Percentiles rank a stretch among this genome's conserved stretches.
These are phyloP conservation scores for Agriopis leucophaearia DNA, from an alignment of 2,888 invertebrate genomes.

Conservation along the genomic window DNA sequence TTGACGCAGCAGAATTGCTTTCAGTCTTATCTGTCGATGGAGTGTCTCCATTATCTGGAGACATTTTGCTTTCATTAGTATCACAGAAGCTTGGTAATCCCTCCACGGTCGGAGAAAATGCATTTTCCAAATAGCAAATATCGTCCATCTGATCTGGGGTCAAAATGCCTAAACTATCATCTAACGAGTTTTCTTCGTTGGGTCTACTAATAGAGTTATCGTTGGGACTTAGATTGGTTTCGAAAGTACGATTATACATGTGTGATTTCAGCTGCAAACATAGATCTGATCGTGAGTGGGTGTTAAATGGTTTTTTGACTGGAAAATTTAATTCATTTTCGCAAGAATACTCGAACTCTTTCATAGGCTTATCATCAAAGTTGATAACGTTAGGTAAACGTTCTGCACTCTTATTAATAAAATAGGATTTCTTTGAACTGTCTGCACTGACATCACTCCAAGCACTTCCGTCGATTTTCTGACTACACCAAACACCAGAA, in stretches of 20 bases:
- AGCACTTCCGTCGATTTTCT: slow-evolving; percentile 55
- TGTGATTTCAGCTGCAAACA: slow-evolving; percentile 79
- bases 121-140: slow-evolving; percentile 87
- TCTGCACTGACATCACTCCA: slow-evolving; percentile 53
- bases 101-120: slow-evolving; percentile 89
- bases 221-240: slow-evolving; percentile 78
- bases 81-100: slow-evolving; percentile 85
- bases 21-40: slow-evolving; percentile 87
- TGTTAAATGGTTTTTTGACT: slow-evolving; percentile 70
- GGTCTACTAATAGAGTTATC: slow-evolving; percentile 79
- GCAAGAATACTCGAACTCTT: slow-evolving; percentile 83
- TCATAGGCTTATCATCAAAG: slow-evolving; percentile 80
- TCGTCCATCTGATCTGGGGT: slow-evolving; percentile 96
- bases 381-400: slow-evolving; percentile 77
- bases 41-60: slow-evolving; percentile 82
- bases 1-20: slow-evolving; percentile 82
- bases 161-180: slow-evolving; percentile 94
- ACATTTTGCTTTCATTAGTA: slow-evolving; percentile 75
- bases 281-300: slow-evolving; percentile 80
- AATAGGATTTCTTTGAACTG: slow-evolving; percentile 58
- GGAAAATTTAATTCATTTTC: slow-evolving; percentile 72
- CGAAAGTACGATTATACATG: slow-evolving; percentile 67
- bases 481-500: slow-evolving; percentile 61
- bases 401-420: slow-evolving; percentile 69
- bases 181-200: slow-evolving; percentile 93